Percentiles rank a stretch among this genome's conserved stretches.
Evolutionary conservation across 2,888 invertebrate genomes (phyloP).

Genomic region (Athalia rosae): DNA sequence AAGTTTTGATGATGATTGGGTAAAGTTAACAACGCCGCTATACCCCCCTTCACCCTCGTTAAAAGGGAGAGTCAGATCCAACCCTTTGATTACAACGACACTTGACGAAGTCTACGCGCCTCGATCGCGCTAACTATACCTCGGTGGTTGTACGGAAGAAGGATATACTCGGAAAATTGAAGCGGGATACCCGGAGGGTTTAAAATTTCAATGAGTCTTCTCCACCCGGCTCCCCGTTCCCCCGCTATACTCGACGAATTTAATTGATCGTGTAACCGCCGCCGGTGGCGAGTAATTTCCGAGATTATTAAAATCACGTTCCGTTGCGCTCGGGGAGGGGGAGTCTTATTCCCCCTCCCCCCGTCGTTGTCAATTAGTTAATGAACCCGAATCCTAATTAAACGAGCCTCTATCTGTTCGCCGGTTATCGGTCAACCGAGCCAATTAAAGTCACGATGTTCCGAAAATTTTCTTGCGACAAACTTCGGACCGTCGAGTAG

Average conservation of each 20-base stretch:
- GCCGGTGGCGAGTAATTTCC: no score
- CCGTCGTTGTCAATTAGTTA: neutral
- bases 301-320: no score
- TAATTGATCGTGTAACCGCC: no score
- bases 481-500: no score
- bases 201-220: no score
- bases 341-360: neutral
- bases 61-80: slow-evolving; percentile 37
- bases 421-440: no score
- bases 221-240: no score
- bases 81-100: slow-evolving; percentile 10
- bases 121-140: neutral
- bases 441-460: neutral
- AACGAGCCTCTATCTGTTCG: neutral
- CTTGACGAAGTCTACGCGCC: slow-evolving; percentile 12
- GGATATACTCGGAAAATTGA: no score
- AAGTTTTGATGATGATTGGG: slow-evolving; percentile 39
- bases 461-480: no score
- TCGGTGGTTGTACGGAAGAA: no score
- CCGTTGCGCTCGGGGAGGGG: neutral
- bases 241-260: no score
- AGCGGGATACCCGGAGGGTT: no score
- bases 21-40: neutral
- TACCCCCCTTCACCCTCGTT: slow-evolving; percentile 24
- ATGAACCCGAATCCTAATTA: neutral